Evolutionary conservation across 1,140 invertebrate species (phyloP).

Genomic region (Mactra quadrangularis): DNA sequence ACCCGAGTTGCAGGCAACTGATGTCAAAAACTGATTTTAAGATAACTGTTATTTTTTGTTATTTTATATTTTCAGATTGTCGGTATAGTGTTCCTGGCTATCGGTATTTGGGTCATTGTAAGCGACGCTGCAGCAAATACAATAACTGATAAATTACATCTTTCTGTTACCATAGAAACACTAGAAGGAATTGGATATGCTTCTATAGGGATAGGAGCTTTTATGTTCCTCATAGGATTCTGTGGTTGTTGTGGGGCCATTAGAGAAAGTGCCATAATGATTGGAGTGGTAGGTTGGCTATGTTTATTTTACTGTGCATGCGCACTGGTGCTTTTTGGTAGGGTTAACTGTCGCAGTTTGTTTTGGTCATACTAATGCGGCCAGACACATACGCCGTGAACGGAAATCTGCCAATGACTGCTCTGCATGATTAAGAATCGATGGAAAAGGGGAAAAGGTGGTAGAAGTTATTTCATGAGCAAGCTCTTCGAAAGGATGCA

Average conservation of each 20-base stretch:
- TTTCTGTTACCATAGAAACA: conserved; percentile 84
- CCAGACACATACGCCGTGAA: no score
- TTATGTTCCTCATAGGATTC: conserved; percentile 93
- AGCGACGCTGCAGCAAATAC: conserved; percentile 88
- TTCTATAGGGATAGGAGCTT: conserved; percentile 89
- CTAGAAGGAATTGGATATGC: conserved; percentile 83
- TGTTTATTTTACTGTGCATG: neutral
- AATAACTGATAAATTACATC: conserved; percentile 78
- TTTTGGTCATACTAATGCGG: no score
- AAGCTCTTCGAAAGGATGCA: no score
- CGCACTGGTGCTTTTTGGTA: no score
- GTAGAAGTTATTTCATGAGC: no score
- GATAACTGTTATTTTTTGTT: no score
- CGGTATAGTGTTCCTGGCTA: conserved; percentile 88
- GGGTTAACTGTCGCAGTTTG: no score
- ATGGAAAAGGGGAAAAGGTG: no score
- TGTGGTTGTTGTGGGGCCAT: conserved; percentile 95
- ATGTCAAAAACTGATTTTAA: no score
- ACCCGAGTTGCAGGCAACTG: no score
- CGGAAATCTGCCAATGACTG: no score
- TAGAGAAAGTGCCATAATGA: conserved; percentile 92
- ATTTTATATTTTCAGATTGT: conserved; percentile 86
- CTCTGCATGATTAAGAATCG: no score
- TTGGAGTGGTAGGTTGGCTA: conserved; percentile 87
- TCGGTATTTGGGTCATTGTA: conserved; percentile 90